phyloP scores from a whole-genome alignment of 2,113 vertebrate species.

The Archilochus colubris region DNA sequence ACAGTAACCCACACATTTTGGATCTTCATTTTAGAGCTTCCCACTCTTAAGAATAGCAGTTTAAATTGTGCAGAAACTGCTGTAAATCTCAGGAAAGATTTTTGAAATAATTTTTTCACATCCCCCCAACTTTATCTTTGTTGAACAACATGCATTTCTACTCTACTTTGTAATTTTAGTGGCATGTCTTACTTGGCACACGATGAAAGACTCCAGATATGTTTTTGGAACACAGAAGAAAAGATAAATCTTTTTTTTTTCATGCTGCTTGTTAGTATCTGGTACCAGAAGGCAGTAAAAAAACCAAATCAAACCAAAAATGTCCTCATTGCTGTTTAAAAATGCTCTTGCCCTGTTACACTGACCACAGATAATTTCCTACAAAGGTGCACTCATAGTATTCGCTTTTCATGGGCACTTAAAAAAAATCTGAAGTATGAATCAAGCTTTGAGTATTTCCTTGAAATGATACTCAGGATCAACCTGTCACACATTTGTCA shows the following conservation, averaged over 20 bases:
- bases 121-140: background rate
- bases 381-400: background rate
- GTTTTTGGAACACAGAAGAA: background rate
- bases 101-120: background rate
- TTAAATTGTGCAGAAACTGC: conserved; percentile 4
- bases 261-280: background rate
- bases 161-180: background rate
- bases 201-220: background rate
- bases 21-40: background rate
- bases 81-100: background rate
- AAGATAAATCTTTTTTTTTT: background rate
- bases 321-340: background rate
- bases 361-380: background rate
- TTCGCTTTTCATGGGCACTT: background rate
- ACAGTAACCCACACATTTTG: background rate
- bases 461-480: background rate
- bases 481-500: background rate
- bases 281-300: background rate
- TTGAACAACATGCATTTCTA: background rate
- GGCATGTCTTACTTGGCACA: background rate
- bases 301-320: background rate
- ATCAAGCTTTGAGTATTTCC: background rate
- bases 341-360: background rate
- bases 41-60: background rate
- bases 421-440: background rate